phyloP scores from a whole-genome alignment of 2,888 invertebrate genomes.

The Cryptus viduatorius region DNA sequence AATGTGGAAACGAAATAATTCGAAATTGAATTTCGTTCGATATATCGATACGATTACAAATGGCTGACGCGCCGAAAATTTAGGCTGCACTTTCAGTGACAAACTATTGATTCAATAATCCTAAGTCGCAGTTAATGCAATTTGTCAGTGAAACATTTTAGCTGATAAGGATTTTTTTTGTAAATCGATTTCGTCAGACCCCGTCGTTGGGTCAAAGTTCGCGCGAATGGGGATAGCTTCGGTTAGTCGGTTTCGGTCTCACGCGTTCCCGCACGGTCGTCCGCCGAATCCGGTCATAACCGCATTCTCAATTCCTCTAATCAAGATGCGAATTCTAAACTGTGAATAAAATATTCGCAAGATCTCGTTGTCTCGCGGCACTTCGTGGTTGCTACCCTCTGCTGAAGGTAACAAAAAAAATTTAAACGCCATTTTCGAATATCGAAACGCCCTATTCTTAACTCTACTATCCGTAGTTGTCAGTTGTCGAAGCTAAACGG shows the following conservation, averaged over 20 bases:
- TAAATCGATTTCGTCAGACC: background rate
- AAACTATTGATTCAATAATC: background rate
- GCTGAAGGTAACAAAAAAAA: background rate
- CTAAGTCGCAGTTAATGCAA: background rate
- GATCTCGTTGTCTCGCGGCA: background rate
- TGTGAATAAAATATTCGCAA: slow-evolving; percentile 8
- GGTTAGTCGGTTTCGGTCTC: slow-evolving; percentile 58
- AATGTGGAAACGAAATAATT: slow-evolving; percentile 13
- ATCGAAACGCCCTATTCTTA: background rate
- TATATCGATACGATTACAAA: slow-evolving; percentile 14
- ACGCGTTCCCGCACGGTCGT: slow-evolving; percentile 50
- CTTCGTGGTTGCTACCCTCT: background rate
- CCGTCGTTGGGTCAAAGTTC: slow-evolving; percentile 5
- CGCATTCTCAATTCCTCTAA: slow-evolving; percentile 55
- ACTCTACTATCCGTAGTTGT: background rate
- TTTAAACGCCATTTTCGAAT: background rate
- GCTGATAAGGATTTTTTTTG: background rate
- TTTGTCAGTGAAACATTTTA: background rate
- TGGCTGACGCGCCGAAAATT: slow-evolving; percentile 26
- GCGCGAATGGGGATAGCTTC: slow-evolving; percentile 14
- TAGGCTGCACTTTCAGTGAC: too few species aligned
- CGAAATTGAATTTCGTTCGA: slow-evolving; percentile 27
- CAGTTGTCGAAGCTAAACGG: background rate
- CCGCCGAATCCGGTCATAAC: slow-evolving; percentile 61
- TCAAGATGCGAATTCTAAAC: slow-evolving; percentile 41